phyloP scores from a whole-genome alignment of 2,113 vertebrate species.

The Prochilodus magdalenae region DNA sequence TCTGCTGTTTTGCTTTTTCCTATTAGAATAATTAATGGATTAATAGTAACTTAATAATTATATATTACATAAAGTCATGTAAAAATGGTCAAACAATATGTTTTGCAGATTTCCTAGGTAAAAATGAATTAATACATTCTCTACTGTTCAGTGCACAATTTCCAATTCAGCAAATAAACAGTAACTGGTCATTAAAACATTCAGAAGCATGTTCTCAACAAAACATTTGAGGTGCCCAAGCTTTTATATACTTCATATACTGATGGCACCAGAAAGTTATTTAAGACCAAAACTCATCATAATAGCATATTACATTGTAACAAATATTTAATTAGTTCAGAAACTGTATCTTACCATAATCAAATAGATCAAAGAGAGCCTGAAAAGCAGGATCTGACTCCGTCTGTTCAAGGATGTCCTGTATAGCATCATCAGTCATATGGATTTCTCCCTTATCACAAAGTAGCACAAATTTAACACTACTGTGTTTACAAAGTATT shows the following conservation, averaged over 20 bases:
- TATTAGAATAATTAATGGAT: constrained; percentile 54
- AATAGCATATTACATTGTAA: too few species aligned
- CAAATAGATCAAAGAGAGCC: constrained; percentile 96
- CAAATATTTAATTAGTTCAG: neutral
- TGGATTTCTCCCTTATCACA: constrained; percentile 90
- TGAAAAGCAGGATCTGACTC: constrained; percentile 98
- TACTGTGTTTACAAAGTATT: neutral
- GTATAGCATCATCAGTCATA: constrained; percentile 97
- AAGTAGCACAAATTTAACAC: neutral
- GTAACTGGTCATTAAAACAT: too few species aligned
- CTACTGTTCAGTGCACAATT: too few species aligned
- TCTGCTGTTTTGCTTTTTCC: constrained; percentile 85
- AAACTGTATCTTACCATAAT: constrained; percentile 81
- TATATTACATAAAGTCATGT: neutral
- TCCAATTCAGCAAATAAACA: too few species aligned
- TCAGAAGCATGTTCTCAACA: too few species aligned
- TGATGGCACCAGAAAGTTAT: too few species aligned
- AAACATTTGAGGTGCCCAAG: too few species aligned
- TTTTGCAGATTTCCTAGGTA: too few species aligned
- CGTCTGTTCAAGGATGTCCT: constrained; percentile 95
- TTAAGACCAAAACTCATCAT: too few species aligned
- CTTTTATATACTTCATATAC: too few species aligned
- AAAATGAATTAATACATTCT: too few species aligned
- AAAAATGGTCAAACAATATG: too few species aligned
- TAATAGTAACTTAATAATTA: neutral